phyloP scores from a whole-genome alignment of 1,140 invertebrate species.

The Cyclina sinensis region DNA sequence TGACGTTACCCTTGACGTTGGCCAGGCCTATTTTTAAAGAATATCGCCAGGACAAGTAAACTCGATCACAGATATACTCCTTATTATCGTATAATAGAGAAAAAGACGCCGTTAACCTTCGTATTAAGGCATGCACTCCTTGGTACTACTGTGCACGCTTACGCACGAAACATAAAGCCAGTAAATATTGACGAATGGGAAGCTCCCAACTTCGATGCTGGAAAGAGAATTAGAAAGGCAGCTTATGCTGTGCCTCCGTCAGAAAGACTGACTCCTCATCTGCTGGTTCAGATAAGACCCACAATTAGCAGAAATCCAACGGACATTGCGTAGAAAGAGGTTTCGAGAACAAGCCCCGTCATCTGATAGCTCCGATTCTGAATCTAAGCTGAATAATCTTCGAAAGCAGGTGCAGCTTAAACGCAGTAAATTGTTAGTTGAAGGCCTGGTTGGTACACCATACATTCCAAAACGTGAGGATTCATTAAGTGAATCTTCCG shows the following conservation, averaged over 20 bases:
- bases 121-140: neutral
- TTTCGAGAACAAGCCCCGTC: neutral
- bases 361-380: too few species aligned
- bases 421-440: too few species aligned
- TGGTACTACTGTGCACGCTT: neutral
- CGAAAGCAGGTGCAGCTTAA: too few species aligned
- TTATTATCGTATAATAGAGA: conserved; percentile 43
- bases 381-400: too few species aligned
- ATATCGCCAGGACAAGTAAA: conserved; percentile 21
- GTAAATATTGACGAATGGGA: conserved; percentile 39
- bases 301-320: neutral
- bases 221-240: neutral
- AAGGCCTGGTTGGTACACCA: too few species aligned
- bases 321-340: neutral
- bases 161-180: conserved; percentile 21
- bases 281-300: neutral
- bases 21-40: conserved; percentile 23
- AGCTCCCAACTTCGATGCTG: neutral
- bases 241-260: conserved; percentile 22
- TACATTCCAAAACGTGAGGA: too few species aligned
- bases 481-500: too few species aligned
- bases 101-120: conserved; percentile 33
- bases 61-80: conserved; percentile 25
- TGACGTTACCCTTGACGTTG: neutral
- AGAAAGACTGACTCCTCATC: neutral